Evolutionary conservation across 2,113 vertebrate species (phyloP).

Genomic region (Ptychochromis oligacanthus): DNA sequence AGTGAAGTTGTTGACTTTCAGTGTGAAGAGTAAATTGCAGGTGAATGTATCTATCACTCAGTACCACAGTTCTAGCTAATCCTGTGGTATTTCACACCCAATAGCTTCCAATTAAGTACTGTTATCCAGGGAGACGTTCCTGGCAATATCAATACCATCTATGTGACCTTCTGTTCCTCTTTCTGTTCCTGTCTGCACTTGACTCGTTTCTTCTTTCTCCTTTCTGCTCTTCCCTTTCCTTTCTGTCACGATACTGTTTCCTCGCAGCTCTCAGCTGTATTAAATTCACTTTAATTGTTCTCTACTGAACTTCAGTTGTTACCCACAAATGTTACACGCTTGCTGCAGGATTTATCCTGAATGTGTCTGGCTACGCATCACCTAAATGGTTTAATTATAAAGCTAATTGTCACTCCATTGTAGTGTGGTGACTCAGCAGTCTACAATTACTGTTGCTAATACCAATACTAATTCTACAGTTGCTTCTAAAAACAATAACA

Average conservation of each 20-base stretch:
- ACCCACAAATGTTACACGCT: conserved; percentile 1
- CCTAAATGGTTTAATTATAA: conserved; percentile 38
- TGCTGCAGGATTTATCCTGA: conserved; percentile 3
- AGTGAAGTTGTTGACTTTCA: conserved; percentile 53
- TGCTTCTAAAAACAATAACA: conserved; percentile 3
- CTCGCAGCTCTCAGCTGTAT: conserved; percentile 3
- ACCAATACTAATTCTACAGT: neutral
- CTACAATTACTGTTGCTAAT: conserved; percentile 15
- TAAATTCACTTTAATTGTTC: conserved; percentile 45
- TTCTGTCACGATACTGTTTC: neutral
- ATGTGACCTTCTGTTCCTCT: conserved; percentile 55
- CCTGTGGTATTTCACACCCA: conserved; percentile 75
- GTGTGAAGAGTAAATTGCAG: conserved; percentile 54
- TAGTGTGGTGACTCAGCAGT: neutral
- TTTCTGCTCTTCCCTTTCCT: conserved; percentile 6
- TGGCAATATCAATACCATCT: conserved; percentile 73
- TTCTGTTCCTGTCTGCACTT: conserved; percentile 28
- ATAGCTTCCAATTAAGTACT: conserved; percentile 71
- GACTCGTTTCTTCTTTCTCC: conserved; percentile 5
- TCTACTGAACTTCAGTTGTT: neutral
- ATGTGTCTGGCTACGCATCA: neutral
- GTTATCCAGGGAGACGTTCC: conserved; percentile 57
- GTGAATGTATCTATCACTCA: conserved; percentile 60
- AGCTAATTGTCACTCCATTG: conserved; percentile 34
- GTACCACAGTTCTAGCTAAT: conserved; percentile 60